Evolutionary conservation across 2,113 vertebrate genomes (phyloP).

Genomic region (Pluvianellus socialis): DNA sequence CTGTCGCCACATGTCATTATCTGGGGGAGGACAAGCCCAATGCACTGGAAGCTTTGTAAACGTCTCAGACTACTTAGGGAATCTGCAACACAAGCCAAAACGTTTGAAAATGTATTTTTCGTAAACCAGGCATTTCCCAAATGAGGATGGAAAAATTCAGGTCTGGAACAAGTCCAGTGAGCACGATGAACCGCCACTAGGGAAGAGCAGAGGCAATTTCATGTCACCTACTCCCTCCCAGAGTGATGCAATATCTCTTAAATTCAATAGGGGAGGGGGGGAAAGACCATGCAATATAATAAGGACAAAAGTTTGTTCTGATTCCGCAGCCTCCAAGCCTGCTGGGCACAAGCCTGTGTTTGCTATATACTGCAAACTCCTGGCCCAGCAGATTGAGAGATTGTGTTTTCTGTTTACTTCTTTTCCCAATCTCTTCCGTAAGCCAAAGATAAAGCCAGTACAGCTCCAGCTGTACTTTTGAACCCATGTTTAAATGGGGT

Average conservation of each 20-base stretch:
- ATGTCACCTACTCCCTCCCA: not conserved
- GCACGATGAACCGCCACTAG: not conserved
- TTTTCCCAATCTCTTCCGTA: slow-evolving; percentile 17
- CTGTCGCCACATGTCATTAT: not conserved
- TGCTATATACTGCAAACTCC: not conserved
- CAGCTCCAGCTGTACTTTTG: slow-evolving; percentile 57
- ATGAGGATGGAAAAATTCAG: not conserved
- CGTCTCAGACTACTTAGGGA: not conserved
- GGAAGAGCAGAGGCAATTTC: not conserved
- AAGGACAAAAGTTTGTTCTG: not conserved
- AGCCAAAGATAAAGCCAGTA: slow-evolving; percentile 43
- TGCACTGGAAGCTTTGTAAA: not conserved
- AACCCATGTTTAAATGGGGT: slow-evolving; percentile 23
- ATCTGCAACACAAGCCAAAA: not conserved
- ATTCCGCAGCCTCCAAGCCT: not conserved
- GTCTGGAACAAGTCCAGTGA: not conserved
- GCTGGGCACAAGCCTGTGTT: not conserved
- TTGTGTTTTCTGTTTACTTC: slow-evolving; percentile 22
- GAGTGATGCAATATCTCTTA: not conserved
- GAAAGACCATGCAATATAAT: not conserved
- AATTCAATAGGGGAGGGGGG: not conserved
- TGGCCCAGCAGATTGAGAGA: accelerated
- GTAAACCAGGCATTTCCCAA: not conserved
- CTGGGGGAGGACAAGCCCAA: not conserved
- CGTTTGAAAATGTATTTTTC: not conserved